Base-by-base conservation (phyloP, 2,113 vertebrate genomes). In the Atherinomorus stipes region DNA sequence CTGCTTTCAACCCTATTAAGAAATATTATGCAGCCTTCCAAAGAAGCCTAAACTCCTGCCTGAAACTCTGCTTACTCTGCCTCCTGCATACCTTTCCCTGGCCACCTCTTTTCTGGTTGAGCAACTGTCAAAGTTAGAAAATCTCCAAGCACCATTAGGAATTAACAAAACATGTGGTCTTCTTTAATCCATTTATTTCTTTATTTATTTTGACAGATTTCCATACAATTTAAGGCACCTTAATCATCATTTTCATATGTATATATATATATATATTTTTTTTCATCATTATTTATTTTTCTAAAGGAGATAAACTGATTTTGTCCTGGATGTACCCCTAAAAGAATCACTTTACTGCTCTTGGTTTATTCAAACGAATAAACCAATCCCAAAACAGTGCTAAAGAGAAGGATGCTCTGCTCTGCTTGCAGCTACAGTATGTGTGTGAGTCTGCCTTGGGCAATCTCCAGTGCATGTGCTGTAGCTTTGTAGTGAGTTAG, bases 51-150 rank as follows among this genome's bases (percentile, higher is more conserved):
- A 83, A 87, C 71, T 81, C 76, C 59, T 56, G 68, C 88, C 88
- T 93, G 89, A 90, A 93, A 93, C 89, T 93, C 92, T 90, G 81
- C 90, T 90, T 92, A 92, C 88, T 92, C 92, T 90, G 76, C 90
- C 86, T 86, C 31, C 45, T 74, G 38, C 71, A 47, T 52, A 23
- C 67, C 64, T 85, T 93, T 88, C 89, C 87, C 83, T 76, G 81
- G 83, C 88, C 88, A 91, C 78, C 89, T 85, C 83, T 76, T 81
- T 45, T 93, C 60, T 90, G 85, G 69, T 69, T 16, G 80, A 73
- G 54, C 63, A 79, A 83, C 50, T 80, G 90, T 88, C 84, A 91
- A 37, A 56, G 28, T 47, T 3, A 54, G 16, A 42, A 26, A 64
- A 53, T 70, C 21, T 51, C n/a, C 13, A 38, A 45, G 53, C 51